phyloP scores from a whole-genome alignment of 92 coral and sea anemone species.

The Palythoa caribaeorum region DNA sequence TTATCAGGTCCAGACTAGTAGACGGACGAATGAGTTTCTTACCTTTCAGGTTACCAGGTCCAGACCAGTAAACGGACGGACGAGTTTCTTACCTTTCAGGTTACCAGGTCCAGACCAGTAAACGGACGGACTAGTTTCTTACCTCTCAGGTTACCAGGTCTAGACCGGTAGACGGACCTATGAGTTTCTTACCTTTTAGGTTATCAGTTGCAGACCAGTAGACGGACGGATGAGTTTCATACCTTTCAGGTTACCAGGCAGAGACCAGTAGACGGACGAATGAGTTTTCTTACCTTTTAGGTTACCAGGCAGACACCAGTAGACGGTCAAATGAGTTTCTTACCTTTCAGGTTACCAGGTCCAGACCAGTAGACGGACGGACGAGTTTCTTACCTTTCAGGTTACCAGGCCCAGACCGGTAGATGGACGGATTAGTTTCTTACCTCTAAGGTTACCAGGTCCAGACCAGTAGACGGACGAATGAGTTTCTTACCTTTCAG shows the following conservation, averaged over 20 bases:
- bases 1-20: too few relatives aligned
- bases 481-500: neutral
- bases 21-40: neutral
- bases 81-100: neutral
- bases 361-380: neutral
- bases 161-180: constrained; percentile 20
- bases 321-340: too few relatives aligned
- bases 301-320: too few relatives aligned
- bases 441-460: too few relatives aligned
- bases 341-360: neutral
- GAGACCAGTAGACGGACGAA: too few relatives aligned
- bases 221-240: too few relatives aligned
- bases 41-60: neutral
- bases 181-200: too few relatives aligned
- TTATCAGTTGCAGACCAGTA: neutral
- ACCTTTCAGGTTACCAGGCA: too few relatives aligned
- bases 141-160: neutral
- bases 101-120: constrained; percentile 22
- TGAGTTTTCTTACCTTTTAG: too few relatives aligned
- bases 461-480: too few relatives aligned
- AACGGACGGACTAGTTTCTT: neutral
- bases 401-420: neutral
- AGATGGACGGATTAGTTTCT: neutral
- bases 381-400: too few relatives aligned
- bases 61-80: neutral